phyloP scores from a whole-genome alignment of 1,140 invertebrate genomes.

The Drosophila baimaii region DNA sequence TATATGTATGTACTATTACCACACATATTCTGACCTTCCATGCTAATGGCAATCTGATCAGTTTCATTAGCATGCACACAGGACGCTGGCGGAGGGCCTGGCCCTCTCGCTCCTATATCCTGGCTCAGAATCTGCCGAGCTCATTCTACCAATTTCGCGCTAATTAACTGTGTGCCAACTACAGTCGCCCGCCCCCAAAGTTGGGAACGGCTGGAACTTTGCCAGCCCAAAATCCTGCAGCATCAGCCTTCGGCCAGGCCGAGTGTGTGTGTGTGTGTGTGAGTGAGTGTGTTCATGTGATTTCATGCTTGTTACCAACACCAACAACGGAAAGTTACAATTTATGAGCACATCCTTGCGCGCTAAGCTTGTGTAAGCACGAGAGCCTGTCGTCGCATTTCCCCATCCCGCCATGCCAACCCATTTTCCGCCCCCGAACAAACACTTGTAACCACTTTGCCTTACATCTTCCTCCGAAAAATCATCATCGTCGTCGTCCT shows the following conservation, averaged over 20 bases:
- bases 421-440: conserved; percentile 21
- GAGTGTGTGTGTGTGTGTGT: conserved; percentile 46
- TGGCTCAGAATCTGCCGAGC: conserved; percentile 35
- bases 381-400: conserved; percentile 27
- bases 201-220: conserved; percentile 67
- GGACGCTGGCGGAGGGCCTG: conserved; percentile 16
- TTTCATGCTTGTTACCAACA: conserved; percentile 80
- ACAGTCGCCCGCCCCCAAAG: conserved; percentile 47
- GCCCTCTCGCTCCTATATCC: background rate
- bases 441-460: conserved; percentile 77
- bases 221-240: conserved; percentile 44
- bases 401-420: background rate
- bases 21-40: conserved; percentile 60
- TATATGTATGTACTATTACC: conserved; percentile 65
- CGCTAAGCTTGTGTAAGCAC: conserved; percentile 72
- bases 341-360: conserved; percentile 77
- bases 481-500: conserved; percentile 29
- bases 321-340: conserved; percentile 68
- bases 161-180: conserved; percentile 81
- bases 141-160: conserved; percentile 72
- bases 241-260: conserved; percentile 6
- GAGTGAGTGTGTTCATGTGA: conserved; percentile 70
- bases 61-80: conserved; percentile 77
- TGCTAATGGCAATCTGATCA: conserved; percentile 70
- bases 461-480: conserved; percentile 56